phyloP scores from a whole-genome alignment of 2,888 invertebrate species.

The Leuctra nigra region DNA sequence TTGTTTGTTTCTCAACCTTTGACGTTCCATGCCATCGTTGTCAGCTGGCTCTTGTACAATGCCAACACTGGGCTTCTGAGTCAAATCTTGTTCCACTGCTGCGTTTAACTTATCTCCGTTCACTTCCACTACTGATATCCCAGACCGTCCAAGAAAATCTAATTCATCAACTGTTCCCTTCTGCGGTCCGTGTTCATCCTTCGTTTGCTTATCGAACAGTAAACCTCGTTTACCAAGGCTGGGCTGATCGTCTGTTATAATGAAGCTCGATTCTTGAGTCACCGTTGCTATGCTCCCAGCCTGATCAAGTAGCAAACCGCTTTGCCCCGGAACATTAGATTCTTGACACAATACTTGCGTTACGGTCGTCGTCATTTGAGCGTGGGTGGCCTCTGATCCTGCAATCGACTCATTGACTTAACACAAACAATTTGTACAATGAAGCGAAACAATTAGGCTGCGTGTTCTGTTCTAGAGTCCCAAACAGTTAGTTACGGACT shows the following conservation, averaged over 20 bases:
- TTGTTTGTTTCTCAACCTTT: conserved; percentile 21
- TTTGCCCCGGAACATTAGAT: conserved; percentile 14
- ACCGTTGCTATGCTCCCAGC: background rate
- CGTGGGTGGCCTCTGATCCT: conserved; percentile 62
- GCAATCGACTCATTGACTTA: conserved; percentile 34
- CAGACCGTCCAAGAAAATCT: background rate
- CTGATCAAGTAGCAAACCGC: background rate
- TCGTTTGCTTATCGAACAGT: conserved; percentile 4
- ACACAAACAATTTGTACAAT: conserved; percentile 3
- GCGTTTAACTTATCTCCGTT: background rate
- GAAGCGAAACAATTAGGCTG: conserved; percentile 4
- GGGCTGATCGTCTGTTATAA: conserved; percentile 9
- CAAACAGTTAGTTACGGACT: conserved; percentile 20
- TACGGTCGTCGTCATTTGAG: conserved; percentile 58
- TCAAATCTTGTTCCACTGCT: conserved; percentile 9
- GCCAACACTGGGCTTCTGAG: conserved; percentile 32
- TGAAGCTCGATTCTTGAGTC: conserved; percentile 2
- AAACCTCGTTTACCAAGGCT: background rate
- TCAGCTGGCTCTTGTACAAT: conserved; percentile 49
- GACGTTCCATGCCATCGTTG: conserved; percentile 34
- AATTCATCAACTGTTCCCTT: background rate
- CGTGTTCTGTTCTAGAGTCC: background rate
- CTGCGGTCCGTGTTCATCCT: background rate
- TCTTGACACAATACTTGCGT: conserved; percentile 53
- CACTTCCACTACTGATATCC: conserved; percentile 24